Evolutionary conservation across 2,113 vertebrate genomes (phyloP), one percentile per base, ranked within the genome.

Genomic region (Anoplopoma fimbria): DNA sequence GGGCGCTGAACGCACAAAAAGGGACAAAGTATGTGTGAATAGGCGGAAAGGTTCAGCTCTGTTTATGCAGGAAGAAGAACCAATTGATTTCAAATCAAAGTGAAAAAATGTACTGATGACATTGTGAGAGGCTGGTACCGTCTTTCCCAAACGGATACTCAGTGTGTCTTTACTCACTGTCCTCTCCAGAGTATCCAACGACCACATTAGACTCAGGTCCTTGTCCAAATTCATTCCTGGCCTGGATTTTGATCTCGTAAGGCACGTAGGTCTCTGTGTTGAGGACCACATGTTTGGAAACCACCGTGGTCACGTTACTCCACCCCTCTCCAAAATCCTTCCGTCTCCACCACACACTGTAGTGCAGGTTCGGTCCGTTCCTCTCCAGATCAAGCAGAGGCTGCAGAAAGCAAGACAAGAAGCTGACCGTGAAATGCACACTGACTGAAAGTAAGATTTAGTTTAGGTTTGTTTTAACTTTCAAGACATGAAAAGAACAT

Each of bases 201-300:
- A 97, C 74, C 1, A 96, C 88, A 29, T 96, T 96, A 0, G 98
- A 97, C 90, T 97, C 97, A 0, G 96, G 96, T 1, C 97, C 97
- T 15, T 80, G 65, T 42, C 98, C 98, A 13, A 97, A 97, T 68
- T 99, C 97, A 0, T 99, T 99, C 78, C 95, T 91, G 0, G 97
- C 97, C 94, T 98, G 97, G 81, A 99, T 95, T 87, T 96, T 97
- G 93, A 99, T 96, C 92, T 99, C 97, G 3, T 98, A 99, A 85
- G 97, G 96, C 2, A 96, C 95, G 4, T 97, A 99, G 84, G 97
- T 96, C 1, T 96, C 96, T 0, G 98, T 98, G 90, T 96, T 93
- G 27, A 93, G 94, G 38, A 99, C 94, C 0, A 97, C 90, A 0
- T 97, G 94, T 83, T 95, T 96, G 0, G 95, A 75, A 0, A 51